Percentiles rank a stretch among this genome's conserved stretches.
Conservation (phyloP, 2,888 invertebrate species). For the Standfussiana lucernea region DNA sequence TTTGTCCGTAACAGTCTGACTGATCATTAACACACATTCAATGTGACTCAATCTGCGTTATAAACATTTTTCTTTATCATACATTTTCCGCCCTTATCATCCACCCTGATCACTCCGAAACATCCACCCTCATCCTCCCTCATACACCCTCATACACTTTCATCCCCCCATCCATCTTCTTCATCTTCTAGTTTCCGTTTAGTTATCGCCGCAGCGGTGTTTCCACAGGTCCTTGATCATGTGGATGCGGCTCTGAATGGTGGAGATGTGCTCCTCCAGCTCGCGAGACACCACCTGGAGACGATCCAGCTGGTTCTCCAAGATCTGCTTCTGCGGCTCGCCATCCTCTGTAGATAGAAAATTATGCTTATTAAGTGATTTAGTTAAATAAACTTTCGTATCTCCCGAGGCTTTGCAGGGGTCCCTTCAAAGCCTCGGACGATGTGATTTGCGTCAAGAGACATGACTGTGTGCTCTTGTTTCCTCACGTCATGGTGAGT, state of each 20-base stretch:
- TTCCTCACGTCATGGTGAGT: not conserved
- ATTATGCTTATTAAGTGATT: not conserved
- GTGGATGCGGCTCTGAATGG: slow-evolving; percentile 61
- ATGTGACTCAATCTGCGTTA: slow-evolving; percentile 2
- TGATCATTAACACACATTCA: slow-evolving; percentile 11
- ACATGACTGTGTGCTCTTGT: not conserved
- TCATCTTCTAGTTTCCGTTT: not conserved
- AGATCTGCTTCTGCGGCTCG: slow-evolving; percentile 29
- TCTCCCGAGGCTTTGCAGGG: too few species aligned
- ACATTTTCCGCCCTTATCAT: not conserved
- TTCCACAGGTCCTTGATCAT: slow-evolving; percentile 65
- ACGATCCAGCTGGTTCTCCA: slow-evolving; percentile 37
- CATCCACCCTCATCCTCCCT: not conserved
- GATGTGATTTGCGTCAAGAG: not conserved
- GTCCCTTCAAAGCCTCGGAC: not conserved
- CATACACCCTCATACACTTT: not conserved
- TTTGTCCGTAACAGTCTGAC: not conserved
- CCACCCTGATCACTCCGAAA: slow-evolving; percentile 20
- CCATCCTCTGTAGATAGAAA: not conserved
- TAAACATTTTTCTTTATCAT: slow-evolving; percentile 18
- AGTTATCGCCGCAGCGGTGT: slow-evolving; percentile 61
- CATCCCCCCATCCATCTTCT: not conserved
- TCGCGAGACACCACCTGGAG: slow-evolving; percentile 53
- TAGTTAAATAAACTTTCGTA: not conserved
- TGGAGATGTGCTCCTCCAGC: slow-evolving; percentile 54